Base-by-base conservation (phyloP, 2,888 invertebrate species). In the Spodoptera picta region DNA sequence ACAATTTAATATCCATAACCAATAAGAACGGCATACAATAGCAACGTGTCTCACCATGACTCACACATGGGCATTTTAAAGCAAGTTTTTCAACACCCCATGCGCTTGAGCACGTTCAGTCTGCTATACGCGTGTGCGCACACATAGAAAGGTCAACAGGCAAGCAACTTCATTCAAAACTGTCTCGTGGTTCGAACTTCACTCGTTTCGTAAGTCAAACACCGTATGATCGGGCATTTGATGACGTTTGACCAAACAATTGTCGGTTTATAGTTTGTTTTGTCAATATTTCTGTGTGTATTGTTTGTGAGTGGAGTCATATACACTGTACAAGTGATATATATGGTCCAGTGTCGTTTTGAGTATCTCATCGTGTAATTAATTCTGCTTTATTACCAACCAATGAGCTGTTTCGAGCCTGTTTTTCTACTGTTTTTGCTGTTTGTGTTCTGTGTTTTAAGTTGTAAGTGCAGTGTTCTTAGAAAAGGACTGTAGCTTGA, bases 111-210 rank as follows among this genome's bases (percentile, higher is more conserved):
- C 81, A 80, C 71, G 73, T 71, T 77, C 67, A 68, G 70, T 57
- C 65, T 48, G 50, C 50, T 51, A n/a, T n/a, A 65, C 76, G 79
- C 79, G 79, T 70, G 65, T 70, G 82, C 80, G 76, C 83, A 86
- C 82, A 84, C 84, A 85, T 62, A 74, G 77, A 67, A 65, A 83
- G 79, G 77, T 84, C 81, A 84, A 81, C 76, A 84, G 82, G 84
- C 84, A 83, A 81, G 83, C 83, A 90, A 93, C 93, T 93, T 92
- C 93, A 92, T 90, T 90, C 88, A 86, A 85, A 83, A 84, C 86
- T 82, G 84, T 83, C 81, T 81, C 81, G 78, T 79, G 76, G 79
- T 71, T 79, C 84, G 74, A 88, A 93, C 91, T 93, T 92, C 91
- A 91, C 89, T 87, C 85, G 81, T 85, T 84, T 87, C 79, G 76